Evolutionary conservation across 2,888 invertebrate species (phyloP).

Genomic region (Gasteruption jaculator): DNA sequence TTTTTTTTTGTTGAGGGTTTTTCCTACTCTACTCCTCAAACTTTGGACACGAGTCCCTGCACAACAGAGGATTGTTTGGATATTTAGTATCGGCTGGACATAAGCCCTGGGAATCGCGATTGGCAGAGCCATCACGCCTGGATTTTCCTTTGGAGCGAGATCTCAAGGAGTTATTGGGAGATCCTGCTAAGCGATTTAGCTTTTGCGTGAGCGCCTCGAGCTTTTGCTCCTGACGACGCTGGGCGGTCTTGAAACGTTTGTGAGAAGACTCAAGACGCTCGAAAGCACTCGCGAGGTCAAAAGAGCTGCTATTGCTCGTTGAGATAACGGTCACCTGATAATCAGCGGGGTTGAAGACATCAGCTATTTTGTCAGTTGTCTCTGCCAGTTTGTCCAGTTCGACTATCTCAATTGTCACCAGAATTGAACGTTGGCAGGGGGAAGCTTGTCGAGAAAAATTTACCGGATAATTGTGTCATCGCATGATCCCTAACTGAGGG

Average conservation of each 20-base stretch:
- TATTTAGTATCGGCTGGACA: constrained; percentile 8
- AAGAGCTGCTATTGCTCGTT: too few relatives aligned
- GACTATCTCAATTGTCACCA: neutral
- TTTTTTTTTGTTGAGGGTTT: too few relatives aligned
- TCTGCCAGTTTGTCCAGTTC: constrained; percentile 2
- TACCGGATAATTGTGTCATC: neutral
- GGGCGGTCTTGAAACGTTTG: too few relatives aligned
- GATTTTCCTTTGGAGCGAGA: too few relatives aligned
- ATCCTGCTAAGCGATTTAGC: too few relatives aligned
- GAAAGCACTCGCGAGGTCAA: too few relatives aligned
- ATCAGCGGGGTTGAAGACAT: neutral
- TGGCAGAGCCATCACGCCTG: too few relatives aligned
- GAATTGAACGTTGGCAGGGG: neutral
- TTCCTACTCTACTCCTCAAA: neutral
- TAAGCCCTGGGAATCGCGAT: neutral
- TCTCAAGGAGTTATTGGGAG: too few relatives aligned
- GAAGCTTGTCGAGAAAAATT: neutral
- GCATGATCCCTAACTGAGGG: neutral
- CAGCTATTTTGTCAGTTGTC: constrained; percentile 1
- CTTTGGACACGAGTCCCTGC: constrained; percentile 2
- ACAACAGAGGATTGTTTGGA: neutral
- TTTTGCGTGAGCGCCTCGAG: too few relatives aligned
- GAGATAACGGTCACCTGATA: too few relatives aligned
- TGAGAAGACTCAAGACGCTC: too few relatives aligned
- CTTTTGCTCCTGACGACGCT: too few relatives aligned